Conservation (phyloP, 2,113 vertebrate species). For the Lucifuga dentata region DNA sequence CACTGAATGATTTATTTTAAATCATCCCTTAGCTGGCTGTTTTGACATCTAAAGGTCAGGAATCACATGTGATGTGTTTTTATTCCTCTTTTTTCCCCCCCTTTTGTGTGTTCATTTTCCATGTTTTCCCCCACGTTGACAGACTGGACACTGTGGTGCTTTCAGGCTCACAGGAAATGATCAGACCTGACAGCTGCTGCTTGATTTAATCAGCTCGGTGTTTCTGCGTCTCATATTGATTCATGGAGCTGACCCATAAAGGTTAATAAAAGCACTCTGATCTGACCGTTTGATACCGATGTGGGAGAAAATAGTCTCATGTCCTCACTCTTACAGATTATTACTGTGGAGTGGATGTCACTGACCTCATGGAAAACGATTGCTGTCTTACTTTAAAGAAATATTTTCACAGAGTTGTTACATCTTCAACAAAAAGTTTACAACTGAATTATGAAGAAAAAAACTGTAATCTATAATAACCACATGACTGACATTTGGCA, state of each 20-base stretch:
- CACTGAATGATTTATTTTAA: no score
- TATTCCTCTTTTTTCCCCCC: no score
- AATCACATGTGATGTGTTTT: background rate
- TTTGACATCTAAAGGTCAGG: constrained; percentile 38
- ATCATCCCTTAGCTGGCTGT: no score
- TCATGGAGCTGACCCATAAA: constrained; percentile 51
- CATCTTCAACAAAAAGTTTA: background rate
- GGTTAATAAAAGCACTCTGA: constrained; percentile 55
- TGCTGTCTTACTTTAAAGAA: background rate
- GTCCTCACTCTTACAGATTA: constrained; percentile 4
- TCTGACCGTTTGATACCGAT: constrained; percentile 24
- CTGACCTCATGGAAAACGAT: background rate
- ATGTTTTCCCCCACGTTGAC: constrained; percentile 19
- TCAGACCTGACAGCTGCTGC: constrained; percentile 61
- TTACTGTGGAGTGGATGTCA: background rate
- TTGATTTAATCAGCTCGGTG: constrained; percentile 56
- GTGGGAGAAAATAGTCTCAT: background rate
- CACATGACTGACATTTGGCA: no score
- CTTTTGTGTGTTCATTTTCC: constrained; percentile 2
- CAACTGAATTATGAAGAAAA: background rate
- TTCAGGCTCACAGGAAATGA: constrained; percentile 58
- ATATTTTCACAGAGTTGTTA: background rate
- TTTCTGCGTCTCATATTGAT: constrained; percentile 56
- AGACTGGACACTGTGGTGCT: constrained; percentile 24
- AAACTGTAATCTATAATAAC: background rate